A percentile compares a stretch with the other conserved stretches of the same genome.
phyloP scores from a whole-genome alignment of 2,113 vertebrate species.

The Bubo scandiacus region DNA sequence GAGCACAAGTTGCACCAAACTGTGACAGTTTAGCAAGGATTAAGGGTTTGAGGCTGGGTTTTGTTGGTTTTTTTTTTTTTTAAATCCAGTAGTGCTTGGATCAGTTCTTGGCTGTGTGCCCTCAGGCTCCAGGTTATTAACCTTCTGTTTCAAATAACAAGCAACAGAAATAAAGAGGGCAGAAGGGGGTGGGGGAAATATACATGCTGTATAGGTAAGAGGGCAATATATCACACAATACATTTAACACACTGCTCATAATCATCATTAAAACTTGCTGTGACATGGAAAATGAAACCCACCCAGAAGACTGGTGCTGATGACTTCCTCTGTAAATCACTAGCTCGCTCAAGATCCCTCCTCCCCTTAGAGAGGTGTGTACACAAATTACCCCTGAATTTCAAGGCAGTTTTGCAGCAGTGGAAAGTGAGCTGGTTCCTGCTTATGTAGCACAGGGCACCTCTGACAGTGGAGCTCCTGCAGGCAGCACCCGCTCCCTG shows the following conservation, averaged over 20 bases:
- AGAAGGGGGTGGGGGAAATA: background rate
- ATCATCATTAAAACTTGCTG: background rate
- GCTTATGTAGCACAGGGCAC: background rate
- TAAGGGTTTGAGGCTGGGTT: background rate
- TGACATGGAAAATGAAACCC: background rate
- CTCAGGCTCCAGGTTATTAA: constrained; percentile 7
- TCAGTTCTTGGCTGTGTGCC: background rate
- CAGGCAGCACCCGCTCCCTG: background rate
- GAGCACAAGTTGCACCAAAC: background rate
- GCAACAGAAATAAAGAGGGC: background rate
- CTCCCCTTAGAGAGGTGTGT: background rate
- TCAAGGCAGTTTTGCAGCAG: background rate
- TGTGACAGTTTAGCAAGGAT: constrained; percentile 23
- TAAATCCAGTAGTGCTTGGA: constrained; percentile 13
- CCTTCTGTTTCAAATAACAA: constrained; percentile 25
- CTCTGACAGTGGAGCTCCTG: fast-evolving
- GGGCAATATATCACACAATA: background rate
- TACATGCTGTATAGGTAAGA: background rate
- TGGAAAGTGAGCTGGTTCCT: background rate
- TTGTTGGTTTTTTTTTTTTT: background rate
- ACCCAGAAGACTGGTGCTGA: background rate
- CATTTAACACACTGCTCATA: background rate
- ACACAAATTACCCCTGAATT: background rate
- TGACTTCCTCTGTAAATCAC: background rate
- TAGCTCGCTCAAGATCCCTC: background rate